Evolutionary conservation across 2,113 vertebrate species (phyloP).

Genomic region (Nansenia antarctica): DNA sequence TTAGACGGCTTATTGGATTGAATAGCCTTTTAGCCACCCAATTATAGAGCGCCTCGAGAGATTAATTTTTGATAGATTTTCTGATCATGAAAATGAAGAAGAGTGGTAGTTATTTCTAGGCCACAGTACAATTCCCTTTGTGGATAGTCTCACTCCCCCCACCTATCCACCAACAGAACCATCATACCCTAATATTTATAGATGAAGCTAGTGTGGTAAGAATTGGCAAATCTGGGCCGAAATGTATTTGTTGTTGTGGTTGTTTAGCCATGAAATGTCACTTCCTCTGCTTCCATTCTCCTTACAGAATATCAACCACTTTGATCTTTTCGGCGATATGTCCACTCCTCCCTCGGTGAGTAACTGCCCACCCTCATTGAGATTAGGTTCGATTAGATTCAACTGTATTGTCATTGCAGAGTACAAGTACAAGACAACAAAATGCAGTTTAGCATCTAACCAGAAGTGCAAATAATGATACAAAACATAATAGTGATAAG

Average conservation of each 20-base stretch:
- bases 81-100: slow-evolving; percentile 60
- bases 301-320: slow-evolving; percentile 94
- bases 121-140: slow-evolving; percentile 49
- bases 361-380: slow-evolving; percentile 61
- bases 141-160: slow-evolving; percentile 51
- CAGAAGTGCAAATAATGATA: too few relatives aligned
- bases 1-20: slow-evolving; percentile 59
- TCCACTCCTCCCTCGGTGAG: slow-evolving; percentile 96
- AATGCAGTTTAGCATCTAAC: too few relatives aligned
- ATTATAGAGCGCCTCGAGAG: slow-evolving; percentile 63
- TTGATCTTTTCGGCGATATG: slow-evolving; percentile 99
- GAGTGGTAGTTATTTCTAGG: slow-evolving; percentile 57
- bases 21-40: slow-evolving; percentile 70
- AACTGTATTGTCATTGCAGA: too few relatives aligned
- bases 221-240: slow-evolving; percentile 36
- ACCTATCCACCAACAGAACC: slow-evolving; percentile 45
- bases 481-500: too few relatives aligned
- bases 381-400: too few relatives aligned
- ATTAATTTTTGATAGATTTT: slow-evolving; percentile 73
- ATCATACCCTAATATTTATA: slow-evolving; percentile 26
- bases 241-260: too few relatives aligned
- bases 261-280: slow-evolving; percentile 53
- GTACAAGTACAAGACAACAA: too few relatives aligned
- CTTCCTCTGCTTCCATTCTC: slow-evolving; percentile 16
- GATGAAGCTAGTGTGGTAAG: slow-evolving; percentile 42